A percentile compares a stretch with the other conserved stretches of the same genome.
Conservation (phyloP, 37 sponge, comb jelly and placozoan genomes). For the Theonella swinhoei region DNA sequence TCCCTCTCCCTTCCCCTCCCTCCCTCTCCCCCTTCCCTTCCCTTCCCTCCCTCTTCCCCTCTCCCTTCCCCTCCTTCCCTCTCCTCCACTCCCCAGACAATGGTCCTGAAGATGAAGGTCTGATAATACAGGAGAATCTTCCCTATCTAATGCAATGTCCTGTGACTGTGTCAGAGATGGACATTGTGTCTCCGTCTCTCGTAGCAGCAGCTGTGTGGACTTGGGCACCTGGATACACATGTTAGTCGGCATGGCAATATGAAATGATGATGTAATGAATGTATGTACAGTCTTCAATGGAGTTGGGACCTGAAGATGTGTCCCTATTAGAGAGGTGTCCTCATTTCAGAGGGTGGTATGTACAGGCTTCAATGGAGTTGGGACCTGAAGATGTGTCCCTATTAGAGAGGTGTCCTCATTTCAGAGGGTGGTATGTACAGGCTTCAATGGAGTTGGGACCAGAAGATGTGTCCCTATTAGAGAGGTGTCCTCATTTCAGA, state of each 20-base stretch:
- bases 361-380: no score
- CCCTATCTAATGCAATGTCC: slow-evolving; percentile 64
- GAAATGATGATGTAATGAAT: neutral
- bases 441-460: no score
- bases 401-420: no score
- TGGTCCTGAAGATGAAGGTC: slow-evolving; percentile 65
- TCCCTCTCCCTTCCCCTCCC: neutral
- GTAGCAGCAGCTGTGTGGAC: slow-evolving; percentile 54
- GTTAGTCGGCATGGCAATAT: slow-evolving; percentile 1
- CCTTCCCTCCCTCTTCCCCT: neutral
- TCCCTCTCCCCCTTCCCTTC: neutral
- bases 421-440: no score
- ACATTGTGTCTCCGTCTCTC: slow-evolving; percentile 61
- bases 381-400: no score
- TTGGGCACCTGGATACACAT: slow-evolving; percentile 31
- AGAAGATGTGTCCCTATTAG: no score
- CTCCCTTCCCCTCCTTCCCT: neutral
- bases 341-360: no score
- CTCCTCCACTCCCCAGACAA: slow-evolving; percentile 29
- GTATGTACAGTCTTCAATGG: no score
- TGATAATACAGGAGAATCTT: slow-evolving; percentile 54
- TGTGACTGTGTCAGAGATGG: slow-evolving; percentile 48
- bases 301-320: no score
- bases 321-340: no score
- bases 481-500: no score